Conservation (phyloP, 2,797 vertebrate species). For the Furcifer pardalis region DNA sequence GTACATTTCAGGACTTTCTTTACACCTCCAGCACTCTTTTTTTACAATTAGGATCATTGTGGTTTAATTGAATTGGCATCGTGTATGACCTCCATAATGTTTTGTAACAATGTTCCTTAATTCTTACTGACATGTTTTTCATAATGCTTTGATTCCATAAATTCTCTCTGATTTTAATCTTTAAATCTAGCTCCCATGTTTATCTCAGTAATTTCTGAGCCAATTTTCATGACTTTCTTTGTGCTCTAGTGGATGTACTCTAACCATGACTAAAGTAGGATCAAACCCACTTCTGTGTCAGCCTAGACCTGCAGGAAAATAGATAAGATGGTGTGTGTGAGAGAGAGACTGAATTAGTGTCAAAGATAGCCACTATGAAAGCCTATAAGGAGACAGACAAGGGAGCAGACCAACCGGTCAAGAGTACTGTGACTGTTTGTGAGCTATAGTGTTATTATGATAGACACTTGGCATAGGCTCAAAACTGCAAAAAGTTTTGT, state of each 20-base stretch:
- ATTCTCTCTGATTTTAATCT: too few species aligned
- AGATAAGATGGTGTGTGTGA: too few species aligned
- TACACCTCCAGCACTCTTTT: too few species aligned
- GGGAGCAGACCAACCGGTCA: background rate
- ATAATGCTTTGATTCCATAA: too few species aligned
- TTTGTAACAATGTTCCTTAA: too few species aligned
- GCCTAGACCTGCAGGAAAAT: constrained; percentile 3
- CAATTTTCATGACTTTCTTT: background rate
- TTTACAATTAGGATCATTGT: too few species aligned
- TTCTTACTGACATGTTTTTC: too few species aligned
- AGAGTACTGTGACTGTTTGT: background rate
- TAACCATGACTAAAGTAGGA: background rate
- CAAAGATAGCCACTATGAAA: background rate
- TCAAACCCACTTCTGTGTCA: background rate
- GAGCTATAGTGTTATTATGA: background rate
- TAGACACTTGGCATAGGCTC: background rate
- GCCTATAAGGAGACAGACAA: background rate
- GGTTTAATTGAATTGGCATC: too few species aligned
- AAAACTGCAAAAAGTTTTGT: background rate
- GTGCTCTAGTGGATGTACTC: background rate
- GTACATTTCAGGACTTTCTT: too few species aligned
- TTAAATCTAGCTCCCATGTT: too few species aligned
- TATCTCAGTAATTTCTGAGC: too few species aligned
- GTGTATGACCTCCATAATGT: too few species aligned
- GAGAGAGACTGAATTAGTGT: background rate